These are phyloP conservation scores for Boloria euphrosyne DNA, from an alignment of 2,888 invertebrate species.

Conservation along the genomic window DNA sequence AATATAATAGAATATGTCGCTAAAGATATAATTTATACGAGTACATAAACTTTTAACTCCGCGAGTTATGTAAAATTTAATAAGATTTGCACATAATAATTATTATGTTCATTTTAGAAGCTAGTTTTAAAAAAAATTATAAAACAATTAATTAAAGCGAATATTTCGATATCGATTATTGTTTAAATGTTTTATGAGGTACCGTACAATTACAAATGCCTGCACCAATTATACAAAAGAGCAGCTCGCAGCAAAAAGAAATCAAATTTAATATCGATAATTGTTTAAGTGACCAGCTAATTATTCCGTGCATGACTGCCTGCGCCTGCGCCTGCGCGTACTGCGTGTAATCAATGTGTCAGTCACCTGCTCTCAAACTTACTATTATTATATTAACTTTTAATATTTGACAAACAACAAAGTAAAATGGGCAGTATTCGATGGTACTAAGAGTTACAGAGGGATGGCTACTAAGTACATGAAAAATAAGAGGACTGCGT, in stretches of 20 bases:
- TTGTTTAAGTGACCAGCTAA: constrained; percentile 24
- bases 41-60: too few species aligned
- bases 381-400: constrained; percentile 26
- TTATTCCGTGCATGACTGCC: constrained; percentile 13
- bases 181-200: too few species aligned
- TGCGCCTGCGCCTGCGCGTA: constrained; percentile 8
- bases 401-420: background rate
- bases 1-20: too few species aligned
- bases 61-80: too few species aligned
- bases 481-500: constrained; percentile 12
- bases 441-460: background rate
- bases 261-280: constrained; percentile 19
- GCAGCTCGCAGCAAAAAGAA: constrained; percentile 1
- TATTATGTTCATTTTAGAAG: too few species aligned
- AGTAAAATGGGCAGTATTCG: background rate
- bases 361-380: constrained; percentile 24
- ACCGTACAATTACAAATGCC: background rate
- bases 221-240: constrained; percentile 2
- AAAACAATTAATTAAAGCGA: too few species aligned
- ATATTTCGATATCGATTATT: too few species aligned
- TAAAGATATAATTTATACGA: too few species aligned
- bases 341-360: constrained; percentile 33
- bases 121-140: too few species aligned
- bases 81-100: too few species aligned
- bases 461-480: background rate